Base-by-base conservation (phyloP, 2,888 invertebrate genomes). In the Eurytoma adleriae region DNA sequence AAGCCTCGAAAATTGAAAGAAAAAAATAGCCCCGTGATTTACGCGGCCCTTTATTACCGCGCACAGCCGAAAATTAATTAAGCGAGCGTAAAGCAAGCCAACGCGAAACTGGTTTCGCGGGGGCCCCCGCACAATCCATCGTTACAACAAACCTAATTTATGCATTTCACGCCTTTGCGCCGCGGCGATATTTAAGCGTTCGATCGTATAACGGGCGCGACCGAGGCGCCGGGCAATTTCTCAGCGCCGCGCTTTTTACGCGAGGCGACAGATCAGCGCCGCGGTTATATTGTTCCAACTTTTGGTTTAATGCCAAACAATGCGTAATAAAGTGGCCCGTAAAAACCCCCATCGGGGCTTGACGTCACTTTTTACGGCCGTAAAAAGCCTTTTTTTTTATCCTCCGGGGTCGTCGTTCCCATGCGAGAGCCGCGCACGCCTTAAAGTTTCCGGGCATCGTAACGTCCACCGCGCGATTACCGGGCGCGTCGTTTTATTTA, bases 301-400 rank as follows among this genome's bases (percentile, higher is more conserved):
- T 72, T 74, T 78, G 81, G 70, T 81, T 67, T 70, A 48, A 78
- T 64, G 78, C 81, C 78, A 81, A 81, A 81, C 81, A 81, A 73
- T 78, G 74, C 74, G 70, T 81, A 78, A 81, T 78, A 81, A 81
- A 78, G 70, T 70, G 70, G 50, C 70, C 40, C 52, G 18, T 78
- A 78, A 74, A 81, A 52, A 4, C n/a, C 40, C 3, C 40, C 20
- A 13, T 24, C 64, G 4, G 72, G 68, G 73, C 62, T 73, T 30
- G 69, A 73, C 72, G 77, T 64, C 72, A 57, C 48, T 59, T 80
- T 30, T 78, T 78, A 78, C 48, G 62, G 50, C 27, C 56, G 16
- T 40, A 24, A 4, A 40, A 4, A 69, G 75, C 20, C 50, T 68
- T 30, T 59, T 50, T 61, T 61, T 27, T 54, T 27, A 14, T 27